These are phyloP conservation scores for Phrynocephalus forsythii DNA, from an alignment of 2,797 vertebrate species.

Conservation along the genomic window DNA sequence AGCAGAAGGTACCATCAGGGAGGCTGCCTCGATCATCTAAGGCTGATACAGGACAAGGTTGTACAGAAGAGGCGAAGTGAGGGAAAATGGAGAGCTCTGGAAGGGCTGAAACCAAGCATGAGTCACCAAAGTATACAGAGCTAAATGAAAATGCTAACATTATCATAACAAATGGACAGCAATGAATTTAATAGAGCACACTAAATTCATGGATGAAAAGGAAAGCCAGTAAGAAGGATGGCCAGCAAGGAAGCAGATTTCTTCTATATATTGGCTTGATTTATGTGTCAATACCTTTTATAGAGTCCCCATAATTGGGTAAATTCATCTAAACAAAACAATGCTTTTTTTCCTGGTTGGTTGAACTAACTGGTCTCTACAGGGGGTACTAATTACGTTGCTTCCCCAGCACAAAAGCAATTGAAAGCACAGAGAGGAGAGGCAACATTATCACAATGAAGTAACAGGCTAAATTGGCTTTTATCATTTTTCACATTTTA, in stretches of 20 bases:
- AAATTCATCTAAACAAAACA: constrained; percentile 37
- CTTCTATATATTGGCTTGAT: constrained; percentile 12
- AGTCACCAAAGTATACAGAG: neutral
- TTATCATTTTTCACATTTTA: constrained; percentile 20
- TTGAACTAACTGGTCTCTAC: constrained; percentile 31
- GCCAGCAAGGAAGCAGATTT: neutral
- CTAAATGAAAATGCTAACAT: neutral
- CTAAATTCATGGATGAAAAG: neutral
- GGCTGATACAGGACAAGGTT: neutral
- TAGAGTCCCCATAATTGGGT: neutral
- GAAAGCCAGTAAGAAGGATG: neutral
- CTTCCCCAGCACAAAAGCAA: neutral
- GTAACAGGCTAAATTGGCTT: constrained; percentile 8
- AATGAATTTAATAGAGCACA: neutral
- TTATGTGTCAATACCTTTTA: constrained; percentile 11
- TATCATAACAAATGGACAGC: neutral
- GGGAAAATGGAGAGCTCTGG: neutral
- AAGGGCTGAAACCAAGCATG: neutral
- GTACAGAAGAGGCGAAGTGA: neutral
- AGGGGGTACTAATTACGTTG: constrained; percentile 11
- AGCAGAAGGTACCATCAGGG: neutral
- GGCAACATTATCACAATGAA: constrained; percentile 29
- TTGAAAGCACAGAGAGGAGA: neutral
- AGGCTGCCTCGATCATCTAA: neutral
- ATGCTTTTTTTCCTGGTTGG: constrained; percentile 20